A percentile compares a stretch with the other conserved stretches of the same genome.
These are phyloP conservation scores for Hyalella azteca DNA, from an alignment of 2,888 invertebrate genomes.

Conservation along the genomic window DNA sequence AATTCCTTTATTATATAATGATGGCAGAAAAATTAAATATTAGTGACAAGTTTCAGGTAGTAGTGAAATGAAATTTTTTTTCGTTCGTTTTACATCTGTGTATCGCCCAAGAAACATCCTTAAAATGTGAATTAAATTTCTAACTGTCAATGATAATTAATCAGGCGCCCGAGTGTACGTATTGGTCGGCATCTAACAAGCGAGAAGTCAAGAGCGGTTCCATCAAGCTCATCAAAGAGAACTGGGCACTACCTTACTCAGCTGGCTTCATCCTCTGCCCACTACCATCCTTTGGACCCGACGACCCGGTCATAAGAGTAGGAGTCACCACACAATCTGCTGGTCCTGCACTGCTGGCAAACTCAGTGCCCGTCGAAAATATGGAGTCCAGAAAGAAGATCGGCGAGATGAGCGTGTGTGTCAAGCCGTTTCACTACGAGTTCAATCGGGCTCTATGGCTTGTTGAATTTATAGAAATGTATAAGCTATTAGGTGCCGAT, in stretches of 20 bases:
- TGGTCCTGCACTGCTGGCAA: neutral
- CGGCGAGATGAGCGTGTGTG: conserved; percentile 62
- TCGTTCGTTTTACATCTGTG: too few relatives aligned
- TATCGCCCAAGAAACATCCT: too few relatives aligned
- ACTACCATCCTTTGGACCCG: neutral
- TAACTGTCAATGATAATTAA: too few relatives aligned
- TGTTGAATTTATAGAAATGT: conserved; percentile 67
- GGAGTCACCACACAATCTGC: neutral
- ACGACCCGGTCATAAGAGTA: neutral
- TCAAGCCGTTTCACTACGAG: conserved; percentile 64
- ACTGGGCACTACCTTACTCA: conserved; percentile 50
- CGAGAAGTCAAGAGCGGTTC: neutral
- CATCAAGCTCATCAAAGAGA: conserved; percentile 45
- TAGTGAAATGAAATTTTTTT: too few relatives aligned
- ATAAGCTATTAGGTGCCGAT: conserved; percentile 64
- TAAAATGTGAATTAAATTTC: too few relatives aligned
- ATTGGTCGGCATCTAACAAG: conserved; percentile 19
- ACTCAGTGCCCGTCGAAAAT: conserved; percentile 40
- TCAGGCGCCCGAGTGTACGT: neutral
- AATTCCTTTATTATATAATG: too few relatives aligned
- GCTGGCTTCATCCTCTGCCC: conserved; percentile 46
- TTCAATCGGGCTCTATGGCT: conserved; percentile 64
- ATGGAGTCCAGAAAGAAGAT: neutral
- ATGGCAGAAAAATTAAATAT: too few relatives aligned
- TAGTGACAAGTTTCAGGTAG: too few relatives aligned